Percentiles rank a stretch among this genome's conserved stretches.
Evolutionary conservation across 2,113 vertebrate species (phyloP).

Genomic region (Mustela lutreola): DNA sequence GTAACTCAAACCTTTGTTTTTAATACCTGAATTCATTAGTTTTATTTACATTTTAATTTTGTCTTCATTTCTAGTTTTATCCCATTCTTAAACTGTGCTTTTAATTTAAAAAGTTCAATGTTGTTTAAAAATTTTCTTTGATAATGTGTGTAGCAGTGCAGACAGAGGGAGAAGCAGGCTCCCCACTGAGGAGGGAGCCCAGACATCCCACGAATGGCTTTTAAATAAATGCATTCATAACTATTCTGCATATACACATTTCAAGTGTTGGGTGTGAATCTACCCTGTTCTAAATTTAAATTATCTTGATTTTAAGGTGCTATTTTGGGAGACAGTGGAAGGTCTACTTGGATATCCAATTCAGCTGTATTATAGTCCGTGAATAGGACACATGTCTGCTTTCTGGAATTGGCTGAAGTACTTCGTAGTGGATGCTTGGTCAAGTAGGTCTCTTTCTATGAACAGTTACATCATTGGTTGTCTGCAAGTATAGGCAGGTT

Average conservation of each 20-base stretch:
- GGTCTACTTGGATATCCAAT: background rate
- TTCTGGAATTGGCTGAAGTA: background rate
- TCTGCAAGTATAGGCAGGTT: background rate
- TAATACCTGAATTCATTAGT: background rate
- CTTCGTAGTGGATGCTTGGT: background rate
- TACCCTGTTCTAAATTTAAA: background rate
- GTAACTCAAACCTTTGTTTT: background rate
- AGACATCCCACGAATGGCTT: background rate
- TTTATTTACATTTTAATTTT: slow-evolving; percentile 22
- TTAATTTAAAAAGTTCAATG: background rate
- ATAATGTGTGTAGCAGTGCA: background rate
- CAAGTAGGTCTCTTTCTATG: background rate
- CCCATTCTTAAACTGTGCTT: background rate
- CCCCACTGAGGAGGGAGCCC: background rate
- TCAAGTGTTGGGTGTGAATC: background rate
- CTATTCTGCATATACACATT: background rate
- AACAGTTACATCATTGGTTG: background rate
- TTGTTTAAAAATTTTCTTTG: background rate
- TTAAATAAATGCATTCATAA: background rate
- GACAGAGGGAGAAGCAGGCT: background rate
- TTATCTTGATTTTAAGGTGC: background rate
- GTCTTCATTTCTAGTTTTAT: background rate
- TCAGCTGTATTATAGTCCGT: background rate
- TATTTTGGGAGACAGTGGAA: background rate
- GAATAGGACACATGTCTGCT: background rate